phyloP scores from a whole-genome alignment of 2,113 vertebrate species.

The Mastomys coucha region DNA sequence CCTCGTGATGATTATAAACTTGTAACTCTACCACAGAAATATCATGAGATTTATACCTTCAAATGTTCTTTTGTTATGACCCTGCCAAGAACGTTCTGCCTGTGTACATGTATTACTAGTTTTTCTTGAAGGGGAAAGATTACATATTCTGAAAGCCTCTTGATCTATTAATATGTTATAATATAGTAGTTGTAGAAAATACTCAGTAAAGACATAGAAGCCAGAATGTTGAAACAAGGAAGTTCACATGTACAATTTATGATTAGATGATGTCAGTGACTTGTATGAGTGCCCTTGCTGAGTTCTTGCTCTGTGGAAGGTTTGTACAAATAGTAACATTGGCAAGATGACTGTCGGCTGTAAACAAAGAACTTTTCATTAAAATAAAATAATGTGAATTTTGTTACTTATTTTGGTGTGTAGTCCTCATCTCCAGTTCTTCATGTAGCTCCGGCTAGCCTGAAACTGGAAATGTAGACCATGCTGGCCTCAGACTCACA shows the following conservation, averaged over 20 bases:
- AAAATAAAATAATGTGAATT: conserved; percentile 36
- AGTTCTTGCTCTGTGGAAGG: conserved; percentile 11
- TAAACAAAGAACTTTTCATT: conserved; percentile 31
- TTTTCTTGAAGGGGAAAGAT: background rate
- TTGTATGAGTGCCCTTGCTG: background rate
- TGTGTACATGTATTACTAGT: background rate
- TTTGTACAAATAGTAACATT: conserved; percentile 31
- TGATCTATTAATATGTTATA: conserved; percentile 47
- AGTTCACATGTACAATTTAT: conserved; percentile 45
- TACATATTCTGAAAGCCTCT: conserved; percentile 37
- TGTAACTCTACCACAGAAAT: background rate
- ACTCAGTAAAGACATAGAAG: conserved; percentile 2
- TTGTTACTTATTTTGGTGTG: background rate
- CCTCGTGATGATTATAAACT: conserved; percentile 15
- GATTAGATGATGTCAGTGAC: background rate
- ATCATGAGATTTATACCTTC: background rate
- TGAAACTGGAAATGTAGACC: background rate
- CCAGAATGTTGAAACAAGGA: conserved; percentile 9
- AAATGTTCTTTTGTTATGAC: background rate
- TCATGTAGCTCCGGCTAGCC: background rate
- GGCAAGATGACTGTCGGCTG: background rate
- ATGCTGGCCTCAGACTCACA: background rate
- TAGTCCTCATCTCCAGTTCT: background rate
- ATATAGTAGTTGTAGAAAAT: conserved; percentile 9
- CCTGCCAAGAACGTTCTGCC: conserved; percentile 13